A percentile compares a stretch with the other conserved stretches of the same genome.
These are phyloP conservation scores for Babyrousa celebensis DNA, from an alignment of 2,797 vertebrate species.

Conservation along the genomic window DNA sequence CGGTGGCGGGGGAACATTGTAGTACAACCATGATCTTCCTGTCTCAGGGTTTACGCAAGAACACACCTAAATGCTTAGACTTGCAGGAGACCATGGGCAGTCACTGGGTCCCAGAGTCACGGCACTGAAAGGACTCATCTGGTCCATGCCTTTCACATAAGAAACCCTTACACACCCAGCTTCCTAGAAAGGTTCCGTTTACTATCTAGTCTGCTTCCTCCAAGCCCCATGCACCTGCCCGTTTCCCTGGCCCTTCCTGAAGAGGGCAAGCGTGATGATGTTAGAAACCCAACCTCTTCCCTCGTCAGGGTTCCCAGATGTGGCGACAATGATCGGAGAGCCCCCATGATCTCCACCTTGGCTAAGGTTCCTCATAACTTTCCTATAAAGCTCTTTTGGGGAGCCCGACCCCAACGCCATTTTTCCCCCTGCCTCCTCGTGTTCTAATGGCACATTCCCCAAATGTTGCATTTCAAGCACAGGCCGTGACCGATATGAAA, in stretches of 20 bases:
- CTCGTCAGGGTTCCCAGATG: not conserved
- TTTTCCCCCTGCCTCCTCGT: not conserved
- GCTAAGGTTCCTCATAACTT: not conserved
- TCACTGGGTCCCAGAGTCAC: not conserved
- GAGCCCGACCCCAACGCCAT: not conserved
- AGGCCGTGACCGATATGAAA: not conserved
- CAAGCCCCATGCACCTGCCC: not conserved
- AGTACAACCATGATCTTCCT: not conserved
- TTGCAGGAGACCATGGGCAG: not conserved
- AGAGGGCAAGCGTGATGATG: not conserved
- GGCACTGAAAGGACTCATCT: not conserved
- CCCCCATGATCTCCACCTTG: not conserved
- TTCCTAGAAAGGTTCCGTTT: not conserved
- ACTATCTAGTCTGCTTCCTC: not conserved
- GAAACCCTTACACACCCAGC: not conserved
- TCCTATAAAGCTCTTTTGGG: not conserved
- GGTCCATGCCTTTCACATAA: not conserved
- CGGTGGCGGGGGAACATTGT: not conserved
- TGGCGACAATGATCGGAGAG: not conserved
- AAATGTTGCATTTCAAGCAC: not conserved
- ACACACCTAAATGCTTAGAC: not conserved
- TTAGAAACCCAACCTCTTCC: not conserved
- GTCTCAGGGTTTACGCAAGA: not conserved
- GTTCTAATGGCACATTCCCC: not conserved
- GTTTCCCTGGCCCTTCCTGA: not conserved